A percentile compares a stretch with the other conserved stretches of the same genome.
phyloP scores from a whole-genome alignment of 2,888 invertebrate species.

The Leucophora obtusa region DNA sequence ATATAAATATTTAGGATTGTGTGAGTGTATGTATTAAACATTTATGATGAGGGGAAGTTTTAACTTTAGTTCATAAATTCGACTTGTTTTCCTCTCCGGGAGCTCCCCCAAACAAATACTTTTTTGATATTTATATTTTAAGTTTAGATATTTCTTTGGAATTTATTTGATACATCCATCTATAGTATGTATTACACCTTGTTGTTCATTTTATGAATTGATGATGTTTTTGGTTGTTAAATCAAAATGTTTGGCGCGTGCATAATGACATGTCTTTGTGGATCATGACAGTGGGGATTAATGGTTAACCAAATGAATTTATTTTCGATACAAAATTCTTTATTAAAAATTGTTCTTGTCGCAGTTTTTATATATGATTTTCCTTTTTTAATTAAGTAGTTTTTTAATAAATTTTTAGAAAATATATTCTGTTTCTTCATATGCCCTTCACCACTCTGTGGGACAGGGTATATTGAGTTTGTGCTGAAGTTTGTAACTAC shows the following conservation, averaged over 20 bases:
- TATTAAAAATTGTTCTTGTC: background rate
- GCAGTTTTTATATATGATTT: background rate
- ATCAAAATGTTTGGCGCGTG: slow-evolving; percentile 69
- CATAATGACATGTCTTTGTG: slow-evolving; percentile 74
- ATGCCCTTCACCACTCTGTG: too few relatives aligned
- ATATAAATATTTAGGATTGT: background rate
- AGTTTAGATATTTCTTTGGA: slow-evolving; percentile 11
- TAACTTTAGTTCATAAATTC: slow-evolving; percentile 8
- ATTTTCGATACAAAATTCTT: slow-evolving; percentile 49
- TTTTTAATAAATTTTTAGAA: background rate
- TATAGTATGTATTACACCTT: slow-evolving; percentile 11
- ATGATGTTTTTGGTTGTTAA: slow-evolving; percentile 49
- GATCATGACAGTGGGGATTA: slow-evolving; percentile 74
- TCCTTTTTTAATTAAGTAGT: background rate
- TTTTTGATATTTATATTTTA: slow-evolving; percentile 7
- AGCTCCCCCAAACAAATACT: background rate
- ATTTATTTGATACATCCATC: background rate
- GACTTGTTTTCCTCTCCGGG: background rate
- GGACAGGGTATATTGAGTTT: too few relatives aligned
- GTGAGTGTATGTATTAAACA: background rate
- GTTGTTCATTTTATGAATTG: slow-evolving; percentile 36
- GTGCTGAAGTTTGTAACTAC: too few relatives aligned
- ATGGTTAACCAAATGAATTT: slow-evolving; percentile 75
- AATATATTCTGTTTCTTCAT: too few relatives aligned
- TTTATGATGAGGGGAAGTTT: background rate